Conservation (phyloP, 2,797 vertebrate genomes). For the Oophaga sylvatica region DNA sequence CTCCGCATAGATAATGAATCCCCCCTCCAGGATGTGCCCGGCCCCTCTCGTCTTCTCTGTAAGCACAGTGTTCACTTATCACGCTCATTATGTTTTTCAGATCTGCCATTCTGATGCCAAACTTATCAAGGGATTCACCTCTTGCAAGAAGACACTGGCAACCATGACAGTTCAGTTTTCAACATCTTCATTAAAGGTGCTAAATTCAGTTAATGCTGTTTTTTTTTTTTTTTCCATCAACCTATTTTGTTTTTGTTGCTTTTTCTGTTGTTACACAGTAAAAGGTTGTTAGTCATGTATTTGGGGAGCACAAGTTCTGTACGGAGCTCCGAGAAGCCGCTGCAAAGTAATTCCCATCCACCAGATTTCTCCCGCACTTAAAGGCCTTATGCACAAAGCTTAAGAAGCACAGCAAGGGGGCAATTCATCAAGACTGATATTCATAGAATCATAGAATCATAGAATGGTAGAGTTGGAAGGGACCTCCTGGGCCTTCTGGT, state of each 20-base stretch:
- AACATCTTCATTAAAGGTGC: slow-evolving; percentile 88
- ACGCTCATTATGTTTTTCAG: slow-evolving; percentile 68
- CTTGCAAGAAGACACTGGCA: slow-evolving; percentile 83
- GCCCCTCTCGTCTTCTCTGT: slow-evolving; percentile 3
- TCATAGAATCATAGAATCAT: too few relatives aligned
- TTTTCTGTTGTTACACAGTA: too few relatives aligned
- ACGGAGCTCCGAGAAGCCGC: neutral
- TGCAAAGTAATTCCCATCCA: neutral
- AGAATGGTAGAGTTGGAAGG: too few relatives aligned
- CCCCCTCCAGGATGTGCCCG: slow-evolving; percentile 5
- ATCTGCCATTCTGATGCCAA: slow-evolving; percentile 88
- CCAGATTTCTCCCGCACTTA: too few relatives aligned
- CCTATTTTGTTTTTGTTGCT: neutral
- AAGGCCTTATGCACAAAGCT: too few relatives aligned
- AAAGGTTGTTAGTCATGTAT: neutral
- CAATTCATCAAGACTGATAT: too few relatives aligned
- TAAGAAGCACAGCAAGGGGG: too few relatives aligned
- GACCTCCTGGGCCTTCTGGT: too few relatives aligned
- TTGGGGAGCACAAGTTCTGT: neutral
- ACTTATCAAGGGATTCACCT: slow-evolving; percentile 85
- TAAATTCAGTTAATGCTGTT: neutral
- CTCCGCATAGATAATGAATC: slow-evolving; percentile 22
- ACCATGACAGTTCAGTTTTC: slow-evolving; percentile 87
- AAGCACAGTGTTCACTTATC: neutral
- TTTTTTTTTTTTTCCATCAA: neutral